Base-by-base conservation (phyloP, 2,888 invertebrate genomes). In the Cosmopolites sordidus region DNA sequence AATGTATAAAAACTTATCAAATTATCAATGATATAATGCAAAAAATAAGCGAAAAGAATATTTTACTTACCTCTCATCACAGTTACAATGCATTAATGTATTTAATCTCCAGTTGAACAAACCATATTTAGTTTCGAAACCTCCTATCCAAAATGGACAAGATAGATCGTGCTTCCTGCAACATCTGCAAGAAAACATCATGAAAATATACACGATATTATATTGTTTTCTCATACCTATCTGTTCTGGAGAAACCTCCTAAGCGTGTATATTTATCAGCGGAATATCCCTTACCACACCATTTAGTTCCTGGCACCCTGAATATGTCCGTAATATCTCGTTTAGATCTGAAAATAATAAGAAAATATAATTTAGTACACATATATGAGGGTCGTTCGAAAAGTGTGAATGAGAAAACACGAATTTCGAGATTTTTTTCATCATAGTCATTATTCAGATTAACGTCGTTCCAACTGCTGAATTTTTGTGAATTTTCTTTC, bases 271-370 rank as follows among this genome's bases (percentile, higher is more conserved):
- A 90, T 60, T 85, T 83, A 38, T 83, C 80, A 3, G 93, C 92
- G 0, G 84, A 82, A 68, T 85, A 86, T 1, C 94, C 94, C 64
- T 87, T 87, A 16, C 95, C 95, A 73, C 95, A 95, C 94, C 94
- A 95, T 70, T 90, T 88, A 1, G 94, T 94, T 43, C 93, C 93
- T 1, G 93, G 93, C 42, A 91, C 84, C 58, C 90, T 83, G 51
- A 92, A 79, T 63, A 89, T 75, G 69, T 89, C 87, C 70, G 76
- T 72, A 59, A 80, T 68, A 57, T 75, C 76, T 22, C 81, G 74
- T 61, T 75, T 78, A 51, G 70, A 69, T 68, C 78, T 76, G 64
- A 74, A 49, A 54, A 33, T 9, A 27, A 27, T 27, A 27, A 27
- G 27, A 27, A 27, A 27, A n/a, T n/a, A n/a, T n/a, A n/a, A n/a